A percentile compares a stretch with the other conserved stretches of the same genome.
These are phyloP conservation scores for Oostethus manadensis DNA, from an alignment of 2,113 vertebrate genomes.

Conservation along the genomic window DNA sequence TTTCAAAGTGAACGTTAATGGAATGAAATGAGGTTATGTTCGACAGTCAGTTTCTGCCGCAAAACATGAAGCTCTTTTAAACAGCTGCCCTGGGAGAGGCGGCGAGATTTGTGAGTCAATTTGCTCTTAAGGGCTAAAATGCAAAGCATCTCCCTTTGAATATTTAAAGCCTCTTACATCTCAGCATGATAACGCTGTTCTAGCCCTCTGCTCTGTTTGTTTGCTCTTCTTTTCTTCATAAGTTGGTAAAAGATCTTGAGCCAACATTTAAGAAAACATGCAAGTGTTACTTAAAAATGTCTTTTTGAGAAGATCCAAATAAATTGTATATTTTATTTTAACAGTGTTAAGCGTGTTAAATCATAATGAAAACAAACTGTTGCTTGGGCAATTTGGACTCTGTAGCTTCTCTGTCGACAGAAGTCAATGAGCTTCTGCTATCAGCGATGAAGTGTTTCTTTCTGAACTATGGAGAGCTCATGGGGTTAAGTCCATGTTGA, in stretches of 20 bases:
- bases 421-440: slow-evolving; percentile 37
- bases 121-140: slow-evolving; percentile 46
- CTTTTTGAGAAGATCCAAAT: not conserved
- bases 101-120: slow-evolving; percentile 53
- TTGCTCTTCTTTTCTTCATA: slow-evolving; percentile 8
- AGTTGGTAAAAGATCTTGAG: slow-evolving; percentile 4
- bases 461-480: slow-evolving; percentile 43
- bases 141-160: slow-evolving; percentile 52
- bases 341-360: not conserved
- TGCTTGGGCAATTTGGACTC: slow-evolving; percentile 12
- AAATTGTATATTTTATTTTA: not conserved
- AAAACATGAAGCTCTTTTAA: slow-evolving; percentile 36
- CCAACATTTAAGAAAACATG: not conserved
- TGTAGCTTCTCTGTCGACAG: slow-evolving; percentile 29
- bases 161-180: slow-evolving; percentile 48
- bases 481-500: slow-evolving; percentile 64
- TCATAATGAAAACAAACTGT: not conserved
- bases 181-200: slow-evolving; percentile 19
- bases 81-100: slow-evolving; percentile 49
- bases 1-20: slow-evolving; percentile 28
- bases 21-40: slow-evolving; percentile 29
- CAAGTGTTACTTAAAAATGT: slow-evolving; percentile 1
- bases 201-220: slow-evolving; percentile 12
- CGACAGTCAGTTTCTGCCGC: slow-evolving; percentile 25
- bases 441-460: slow-evolving; percentile 49